phyloP scores from a whole-genome alignment of 2,888 invertebrate genomes.

The Drosophila leonis region DNA sequence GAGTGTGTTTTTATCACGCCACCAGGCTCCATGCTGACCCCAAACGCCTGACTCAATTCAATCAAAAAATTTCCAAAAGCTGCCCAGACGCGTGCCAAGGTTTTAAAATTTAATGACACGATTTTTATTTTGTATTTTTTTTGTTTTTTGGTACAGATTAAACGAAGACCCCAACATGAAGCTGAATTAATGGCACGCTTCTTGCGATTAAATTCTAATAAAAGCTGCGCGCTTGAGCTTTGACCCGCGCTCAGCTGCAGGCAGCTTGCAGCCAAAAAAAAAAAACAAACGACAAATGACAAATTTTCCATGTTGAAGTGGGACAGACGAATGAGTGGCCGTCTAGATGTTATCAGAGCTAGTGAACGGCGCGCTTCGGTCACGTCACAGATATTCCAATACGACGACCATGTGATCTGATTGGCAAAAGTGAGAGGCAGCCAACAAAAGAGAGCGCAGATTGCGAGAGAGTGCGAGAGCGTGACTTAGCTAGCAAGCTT shows the following conservation, averaged over 20 bases:
- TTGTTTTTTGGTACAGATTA: conserved; percentile 34
- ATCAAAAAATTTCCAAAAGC: conserved; percentile 49
- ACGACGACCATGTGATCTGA: conserved; percentile 68
- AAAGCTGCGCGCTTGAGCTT: conserved; percentile 28
- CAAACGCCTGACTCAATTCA: conserved; percentile 42
- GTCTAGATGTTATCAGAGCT: conserved; percentile 55
- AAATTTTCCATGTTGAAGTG: conserved; percentile 30
- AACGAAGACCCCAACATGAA: conserved; percentile 12
- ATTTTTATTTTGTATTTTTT: background rate
- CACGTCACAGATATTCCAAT: conserved; percentile 70
- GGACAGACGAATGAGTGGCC: conserved; percentile 31
- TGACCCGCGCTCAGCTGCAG: conserved; percentile 19
- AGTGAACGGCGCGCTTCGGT: conserved; percentile 40
- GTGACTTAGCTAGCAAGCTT: conserved; percentile 27
- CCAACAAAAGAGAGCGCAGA: background rate
- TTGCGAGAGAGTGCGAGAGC: background rate
- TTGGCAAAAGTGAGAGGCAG: conserved; percentile 34
- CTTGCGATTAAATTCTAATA: conserved; percentile 24
- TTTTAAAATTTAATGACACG: conserved; percentile 30
- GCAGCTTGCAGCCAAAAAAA: conserved; percentile 32
- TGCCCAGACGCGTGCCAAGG: conserved; percentile 47
- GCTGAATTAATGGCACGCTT: conserved; percentile 27
- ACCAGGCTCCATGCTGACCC: conserved; percentile 41
- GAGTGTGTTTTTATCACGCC: conserved; percentile 62
- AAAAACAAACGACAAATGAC: conserved; percentile 16